Conservation (phyloP, 2,797 vertebrate genomes). For the Manis javanica region DNA sequence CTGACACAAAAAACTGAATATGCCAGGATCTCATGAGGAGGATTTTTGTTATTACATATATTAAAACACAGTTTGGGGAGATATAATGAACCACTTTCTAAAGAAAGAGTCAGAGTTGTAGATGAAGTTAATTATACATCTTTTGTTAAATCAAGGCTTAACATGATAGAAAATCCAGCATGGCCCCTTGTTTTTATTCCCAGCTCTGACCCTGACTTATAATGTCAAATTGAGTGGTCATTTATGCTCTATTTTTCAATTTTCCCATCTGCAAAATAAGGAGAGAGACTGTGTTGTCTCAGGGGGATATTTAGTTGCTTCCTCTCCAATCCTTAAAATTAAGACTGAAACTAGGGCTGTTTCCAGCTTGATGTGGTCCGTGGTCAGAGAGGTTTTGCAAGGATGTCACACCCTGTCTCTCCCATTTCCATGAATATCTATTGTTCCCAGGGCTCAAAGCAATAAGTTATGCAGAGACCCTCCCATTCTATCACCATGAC, state of each 20-base stretch:
- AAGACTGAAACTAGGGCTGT: neutral
- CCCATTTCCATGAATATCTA: neutral
- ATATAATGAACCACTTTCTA: conserved; percentile 22
- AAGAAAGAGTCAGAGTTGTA: conserved; percentile 43
- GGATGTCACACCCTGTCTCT: neutral
- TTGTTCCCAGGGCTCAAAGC: neutral
- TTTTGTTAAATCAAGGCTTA: neutral
- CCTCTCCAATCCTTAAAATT: conserved; percentile 53
- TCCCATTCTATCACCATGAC: too few relatives aligned
- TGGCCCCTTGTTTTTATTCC: neutral
- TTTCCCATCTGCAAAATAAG: conserved; percentile 58
- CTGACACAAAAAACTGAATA: conserved; percentile 42
- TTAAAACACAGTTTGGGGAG: conserved; percentile 29
- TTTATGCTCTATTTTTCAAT: neutral
- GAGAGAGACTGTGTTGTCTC: conserved; percentile 30
- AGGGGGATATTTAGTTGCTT: conserved; percentile 6
- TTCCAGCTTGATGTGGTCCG: neutral
- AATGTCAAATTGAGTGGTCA: neutral
- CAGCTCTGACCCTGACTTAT: neutral
- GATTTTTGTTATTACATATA: conserved; percentile 12
- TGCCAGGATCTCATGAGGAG: neutral
- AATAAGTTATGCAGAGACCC: neutral
- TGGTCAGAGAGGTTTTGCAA: neutral
- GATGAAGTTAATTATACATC: conserved; percentile 39
- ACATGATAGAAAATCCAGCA: neutral